These are phyloP conservation scores for Strix aluco DNA, from an alignment of 2,113 vertebrate genomes.

Conservation along the genomic window DNA sequence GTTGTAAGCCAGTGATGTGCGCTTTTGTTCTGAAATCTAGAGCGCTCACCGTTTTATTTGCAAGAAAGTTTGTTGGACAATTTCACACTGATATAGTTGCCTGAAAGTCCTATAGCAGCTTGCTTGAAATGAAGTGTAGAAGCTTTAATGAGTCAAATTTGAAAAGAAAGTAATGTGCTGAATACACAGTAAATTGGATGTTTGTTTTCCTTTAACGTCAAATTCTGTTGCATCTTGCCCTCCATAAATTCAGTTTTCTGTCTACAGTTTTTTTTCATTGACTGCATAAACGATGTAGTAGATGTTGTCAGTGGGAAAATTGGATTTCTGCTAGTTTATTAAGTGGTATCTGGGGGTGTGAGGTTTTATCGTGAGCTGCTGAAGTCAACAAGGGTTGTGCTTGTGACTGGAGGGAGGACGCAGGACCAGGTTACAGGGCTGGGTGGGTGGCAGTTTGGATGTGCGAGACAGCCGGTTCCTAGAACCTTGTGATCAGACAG, in stretches of 20 bases:
- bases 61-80: background rate
- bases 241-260: background rate
- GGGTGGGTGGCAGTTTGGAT: accelerated
- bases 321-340: background rate
- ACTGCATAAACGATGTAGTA: accelerated
- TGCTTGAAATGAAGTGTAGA: background rate
- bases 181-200: background rate
- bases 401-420: background rate
- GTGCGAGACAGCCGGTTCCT: background rate
- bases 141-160: background rate
- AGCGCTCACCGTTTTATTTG: background rate
- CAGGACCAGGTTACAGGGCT: background rate
- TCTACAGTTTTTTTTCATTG: background rate
- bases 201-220: background rate
- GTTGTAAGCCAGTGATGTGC: background rate
- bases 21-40: background rate
- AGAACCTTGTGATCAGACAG: background rate
- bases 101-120: background rate
- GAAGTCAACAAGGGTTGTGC: background rate
- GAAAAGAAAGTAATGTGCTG: background rate
- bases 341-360: background rate
- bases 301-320: background rate
- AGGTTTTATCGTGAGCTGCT: background rate
- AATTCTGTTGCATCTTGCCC: background rate
- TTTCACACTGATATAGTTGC: background rate